Percentiles rank a stretch among this genome's conserved stretches.
These are phyloP conservation scores for Synergus gifuensis DNA, from an alignment of 2,888 invertebrate species.

Conservation along the genomic window DNA sequence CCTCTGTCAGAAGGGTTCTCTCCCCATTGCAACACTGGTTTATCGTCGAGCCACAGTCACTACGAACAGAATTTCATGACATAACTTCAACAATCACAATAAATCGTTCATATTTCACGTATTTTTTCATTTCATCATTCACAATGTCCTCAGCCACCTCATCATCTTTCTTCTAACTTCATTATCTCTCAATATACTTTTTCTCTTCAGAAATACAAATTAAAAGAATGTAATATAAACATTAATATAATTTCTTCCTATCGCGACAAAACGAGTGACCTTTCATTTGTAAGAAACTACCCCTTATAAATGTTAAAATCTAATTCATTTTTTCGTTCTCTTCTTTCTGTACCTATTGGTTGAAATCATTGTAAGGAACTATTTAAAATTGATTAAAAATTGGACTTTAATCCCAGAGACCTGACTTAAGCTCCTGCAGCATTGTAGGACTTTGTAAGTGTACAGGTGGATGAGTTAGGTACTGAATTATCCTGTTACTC, in stretches of 20 bases:
- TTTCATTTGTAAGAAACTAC: no score
- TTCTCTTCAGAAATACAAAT: background rate
- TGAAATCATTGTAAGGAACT: no score
- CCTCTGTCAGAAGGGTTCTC: constrained; percentile 45
- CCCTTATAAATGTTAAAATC: no score
- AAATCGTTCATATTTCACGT: constrained; percentile 40
- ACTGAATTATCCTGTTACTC: constrained; percentile 56
- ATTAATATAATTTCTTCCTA: no score
- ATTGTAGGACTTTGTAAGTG: background rate
- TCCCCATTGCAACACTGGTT: constrained; percentile 43
- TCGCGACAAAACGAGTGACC: no score
- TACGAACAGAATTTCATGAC: constrained; percentile 42
- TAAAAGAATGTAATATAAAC: no score
- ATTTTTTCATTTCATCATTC: constrained; percentile 32
- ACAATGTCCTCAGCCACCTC: background rate
- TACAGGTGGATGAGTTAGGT: background rate
- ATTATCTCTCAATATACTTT: background rate
- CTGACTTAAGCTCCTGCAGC: background rate
- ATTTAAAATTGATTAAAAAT: background rate
- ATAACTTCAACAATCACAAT: constrained; percentile 39
- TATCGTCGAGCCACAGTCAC: constrained; percentile 53
- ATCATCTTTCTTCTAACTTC: background rate
- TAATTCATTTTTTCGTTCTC: no score
- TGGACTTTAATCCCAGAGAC: background rate
- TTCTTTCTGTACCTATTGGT: no score